Percentiles rank a stretch among this genome's conserved stretches.
Conservation (phyloP, 2,113 vertebrate species). For the Microcebus lehilahytsara region DNA sequence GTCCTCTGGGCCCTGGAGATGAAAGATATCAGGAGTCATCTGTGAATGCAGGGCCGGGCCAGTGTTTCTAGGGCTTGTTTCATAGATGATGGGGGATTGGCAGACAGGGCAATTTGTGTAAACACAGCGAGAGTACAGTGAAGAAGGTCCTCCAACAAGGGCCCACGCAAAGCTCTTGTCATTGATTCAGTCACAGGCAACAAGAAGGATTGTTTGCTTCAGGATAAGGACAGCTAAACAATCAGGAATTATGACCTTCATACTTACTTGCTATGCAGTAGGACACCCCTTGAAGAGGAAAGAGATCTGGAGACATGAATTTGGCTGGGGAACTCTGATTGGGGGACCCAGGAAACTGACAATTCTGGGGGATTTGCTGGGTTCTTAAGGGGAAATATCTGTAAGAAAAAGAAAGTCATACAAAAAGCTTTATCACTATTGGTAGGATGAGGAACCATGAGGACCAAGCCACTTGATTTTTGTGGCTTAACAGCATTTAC, state of each 20-base stretch:
- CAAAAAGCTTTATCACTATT: neutral
- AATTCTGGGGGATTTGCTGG: neutral
- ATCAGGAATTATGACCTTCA: neutral
- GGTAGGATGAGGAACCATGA: neutral
- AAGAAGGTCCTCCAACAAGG: neutral
- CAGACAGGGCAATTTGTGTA: neutral
- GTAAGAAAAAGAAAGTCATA: neutral
- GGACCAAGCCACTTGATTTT: neutral
- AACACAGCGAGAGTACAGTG: neutral
- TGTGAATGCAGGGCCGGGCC: constrained; percentile 5
- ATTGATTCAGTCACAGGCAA: neutral
- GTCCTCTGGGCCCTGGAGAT: constrained; percentile 66
- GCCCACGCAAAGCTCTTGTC: neutral
- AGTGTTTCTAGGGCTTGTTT: constrained; percentile 34
- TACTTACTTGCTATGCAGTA: neutral
- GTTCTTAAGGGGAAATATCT: neutral
- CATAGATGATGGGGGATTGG: constrained; percentile 16
- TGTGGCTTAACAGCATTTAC: neutral
- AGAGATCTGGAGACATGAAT: neutral
- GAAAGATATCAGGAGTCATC: constrained; percentile 58
- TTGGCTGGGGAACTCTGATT: neutral
- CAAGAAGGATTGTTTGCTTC: neutral
- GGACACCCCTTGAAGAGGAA: neutral
- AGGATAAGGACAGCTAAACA: neutral
- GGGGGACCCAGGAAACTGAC: neutral